A percentile compares a stretch with the other conserved stretches of the same genome.
Conservation (phyloP, 53 echinoderm and acorn worm species). For the Holothuria scabra region DNA sequence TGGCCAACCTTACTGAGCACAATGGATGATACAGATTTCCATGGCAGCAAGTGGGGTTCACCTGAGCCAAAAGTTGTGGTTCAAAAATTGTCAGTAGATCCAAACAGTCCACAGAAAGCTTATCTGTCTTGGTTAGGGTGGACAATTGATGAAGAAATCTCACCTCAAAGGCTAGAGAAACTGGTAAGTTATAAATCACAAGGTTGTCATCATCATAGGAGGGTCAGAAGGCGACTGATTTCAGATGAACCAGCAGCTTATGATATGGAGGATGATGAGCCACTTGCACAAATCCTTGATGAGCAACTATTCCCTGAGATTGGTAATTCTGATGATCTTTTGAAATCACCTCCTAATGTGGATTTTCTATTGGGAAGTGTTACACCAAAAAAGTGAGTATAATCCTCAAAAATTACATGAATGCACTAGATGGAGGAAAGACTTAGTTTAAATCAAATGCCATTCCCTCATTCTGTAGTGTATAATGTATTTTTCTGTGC, state of each 20-base stretch:
- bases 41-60: conserved; percentile 1
- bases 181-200: neutral
- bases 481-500: too few relatives aligned
- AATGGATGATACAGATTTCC: too few relatives aligned
- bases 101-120: neutral
- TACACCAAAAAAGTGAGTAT: conserved; percentile 25
- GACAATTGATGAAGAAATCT: neutral
- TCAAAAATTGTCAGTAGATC: neutral
- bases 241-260: neutral
- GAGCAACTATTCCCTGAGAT: conserved; percentile 41
- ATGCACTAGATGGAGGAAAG: too few relatives aligned
- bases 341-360: conserved; percentile 36
- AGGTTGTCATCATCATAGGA: neutral
- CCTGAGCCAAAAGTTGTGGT: conserved; percentile 39
- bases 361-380: conserved; percentile 34
- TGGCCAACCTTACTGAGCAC: too few relatives aligned
- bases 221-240: conserved; percentile 17
- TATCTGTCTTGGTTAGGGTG: conserved; percentile 4
- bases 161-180: neutral
- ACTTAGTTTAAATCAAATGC: too few relatives aligned
- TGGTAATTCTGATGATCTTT: neutral
- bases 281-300: conserved; percentile 27
- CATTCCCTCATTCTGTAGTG: too few relatives aligned
- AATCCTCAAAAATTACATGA: too few relatives aligned
- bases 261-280: neutral